Percentiles rank a stretch among this genome's conserved stretches.
phyloP scores from a whole-genome alignment of 1,140 invertebrate species.

The Doryteuthis pealeii region DNA sequence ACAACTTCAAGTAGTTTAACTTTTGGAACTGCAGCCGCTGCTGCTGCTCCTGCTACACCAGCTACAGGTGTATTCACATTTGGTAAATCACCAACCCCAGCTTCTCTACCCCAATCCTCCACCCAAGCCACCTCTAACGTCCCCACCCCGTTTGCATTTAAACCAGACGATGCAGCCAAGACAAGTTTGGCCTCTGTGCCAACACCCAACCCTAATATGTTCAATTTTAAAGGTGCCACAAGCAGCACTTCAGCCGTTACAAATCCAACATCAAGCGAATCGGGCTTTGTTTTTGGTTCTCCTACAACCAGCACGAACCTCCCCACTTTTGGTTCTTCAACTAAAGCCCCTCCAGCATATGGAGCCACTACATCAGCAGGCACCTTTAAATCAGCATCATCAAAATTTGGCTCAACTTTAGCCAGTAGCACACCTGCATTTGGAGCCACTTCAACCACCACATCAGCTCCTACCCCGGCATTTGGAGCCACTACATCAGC shows the following conservation, averaged over 20 bases:
- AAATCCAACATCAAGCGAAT: not conserved
- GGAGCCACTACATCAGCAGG: not conserved
- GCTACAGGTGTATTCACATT: not conserved
- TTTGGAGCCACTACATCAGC: not conserved
- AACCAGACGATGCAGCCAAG: not conserved
- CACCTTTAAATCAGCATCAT: not conserved
- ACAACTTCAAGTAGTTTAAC: not conserved
- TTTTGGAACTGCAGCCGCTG: not conserved
- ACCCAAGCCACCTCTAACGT: not conserved
- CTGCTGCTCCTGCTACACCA: conserved; percentile 6
- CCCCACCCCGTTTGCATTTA: not conserved
- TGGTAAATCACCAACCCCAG: conserved; percentile 11
- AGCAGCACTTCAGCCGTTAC: not conserved
- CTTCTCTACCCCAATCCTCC: not conserved
- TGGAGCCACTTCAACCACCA: not conserved
- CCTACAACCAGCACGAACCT: not conserved
- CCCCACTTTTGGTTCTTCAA: not conserved
- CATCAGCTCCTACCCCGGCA: conserved; percentile 13
- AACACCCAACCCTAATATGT: not conserved
- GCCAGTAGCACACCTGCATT: not conserved
- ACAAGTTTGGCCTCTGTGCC: not conserved
- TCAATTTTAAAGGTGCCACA: not conserved
- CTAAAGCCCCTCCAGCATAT: not conserved
- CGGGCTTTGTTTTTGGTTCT: not conserved
- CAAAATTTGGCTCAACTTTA: conserved; percentile 7